A percentile compares a stretch with the other conserved stretches of the same genome.
Conservation (phyloP, 2,113 vertebrate genomes). For the Blennius ocellaris region DNA sequence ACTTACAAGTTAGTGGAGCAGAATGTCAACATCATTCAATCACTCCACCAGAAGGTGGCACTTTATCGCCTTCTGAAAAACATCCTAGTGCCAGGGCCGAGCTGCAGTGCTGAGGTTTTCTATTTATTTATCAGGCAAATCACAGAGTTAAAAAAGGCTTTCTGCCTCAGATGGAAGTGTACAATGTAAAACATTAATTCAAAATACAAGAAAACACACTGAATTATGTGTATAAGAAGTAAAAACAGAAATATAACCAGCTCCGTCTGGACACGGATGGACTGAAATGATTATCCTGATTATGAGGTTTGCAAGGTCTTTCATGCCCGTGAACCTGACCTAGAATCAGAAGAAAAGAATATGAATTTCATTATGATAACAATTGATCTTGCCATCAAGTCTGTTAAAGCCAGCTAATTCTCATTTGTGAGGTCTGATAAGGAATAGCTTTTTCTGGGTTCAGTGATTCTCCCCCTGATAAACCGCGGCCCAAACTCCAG, state of each 20-base stretch:
- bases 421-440: constrained; percentile 65
- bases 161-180: constrained; percentile 12
- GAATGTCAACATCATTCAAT: constrained; percentile 16
- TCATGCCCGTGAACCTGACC: constrained; percentile 29
- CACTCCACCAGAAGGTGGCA: constrained; percentile 70
- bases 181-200: constrained; percentile 9
- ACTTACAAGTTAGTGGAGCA: background rate
- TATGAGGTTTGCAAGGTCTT: constrained; percentile 6
- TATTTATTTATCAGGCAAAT: constrained; percentile 19
- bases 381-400: constrained; percentile 63
- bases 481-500: constrained; percentile 54
- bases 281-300: constrained; percentile 26
- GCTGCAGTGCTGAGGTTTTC: constrained; percentile 12
- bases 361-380: constrained; percentile 70
- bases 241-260: background rate
- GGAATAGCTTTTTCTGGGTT: constrained; percentile 58
- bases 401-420: constrained; percentile 67
- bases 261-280: constrained; percentile 8
- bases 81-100: background rate
- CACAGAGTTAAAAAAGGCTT: constrained; percentile 44
- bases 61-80: constrained; percentile 65
- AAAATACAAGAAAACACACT: background rate
- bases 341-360: constrained; percentile 61
- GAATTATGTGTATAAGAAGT: background rate
- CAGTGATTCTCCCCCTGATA: constrained; percentile 71